phyloP scores from a whole-genome alignment of 2,888 invertebrate genomes.

The Synergus laeviventris region DNA sequence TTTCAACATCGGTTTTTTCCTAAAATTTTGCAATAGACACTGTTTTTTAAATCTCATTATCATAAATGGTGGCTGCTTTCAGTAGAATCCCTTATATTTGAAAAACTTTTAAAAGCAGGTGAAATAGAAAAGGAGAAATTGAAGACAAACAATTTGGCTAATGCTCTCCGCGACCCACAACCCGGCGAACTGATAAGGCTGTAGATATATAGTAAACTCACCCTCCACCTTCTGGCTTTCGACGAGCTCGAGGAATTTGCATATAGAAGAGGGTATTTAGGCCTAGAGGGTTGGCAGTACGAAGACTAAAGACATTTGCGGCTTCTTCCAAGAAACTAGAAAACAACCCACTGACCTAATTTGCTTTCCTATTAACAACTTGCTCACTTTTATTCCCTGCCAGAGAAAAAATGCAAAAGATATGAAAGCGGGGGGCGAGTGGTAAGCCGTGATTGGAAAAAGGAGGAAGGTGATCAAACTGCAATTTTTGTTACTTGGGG shows the following conservation, averaged over 20 bases:
- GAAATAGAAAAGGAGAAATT: slow-evolving; percentile 46
- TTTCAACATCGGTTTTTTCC: too few relatives aligned
- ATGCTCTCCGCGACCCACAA: slow-evolving; percentile 54
- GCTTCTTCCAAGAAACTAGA: neutral
- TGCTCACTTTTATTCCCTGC: neutral
- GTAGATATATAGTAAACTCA: slow-evolving; percentile 52
- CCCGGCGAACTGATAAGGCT: slow-evolving; percentile 60
- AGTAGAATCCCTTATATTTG: too few relatives aligned
- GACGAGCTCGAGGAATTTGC: slow-evolving; percentile 61
- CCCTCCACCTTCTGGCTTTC: slow-evolving; percentile 42
- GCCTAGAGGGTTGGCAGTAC: slow-evolving; percentile 45
- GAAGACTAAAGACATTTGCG: slow-evolving; percentile 47
- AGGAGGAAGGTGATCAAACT: slow-evolving; percentile 6
- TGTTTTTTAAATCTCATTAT: neutral
- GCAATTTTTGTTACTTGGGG: slow-evolving; percentile 1
- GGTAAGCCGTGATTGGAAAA: neutral
- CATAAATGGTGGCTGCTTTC: neutral
- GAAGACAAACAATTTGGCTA: slow-evolving; percentile 62
- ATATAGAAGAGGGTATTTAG: slow-evolving; percentile 65
- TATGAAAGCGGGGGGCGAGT: neutral
- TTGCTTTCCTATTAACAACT: neutral
- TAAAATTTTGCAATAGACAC: too few relatives aligned
- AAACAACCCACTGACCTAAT: neutral
- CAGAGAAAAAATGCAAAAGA: neutral
- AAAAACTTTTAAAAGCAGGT: neutral